Base-by-base conservation (phyloP, 2,888 invertebrate genomes). In the Ceriagrion tenellum region DNA sequence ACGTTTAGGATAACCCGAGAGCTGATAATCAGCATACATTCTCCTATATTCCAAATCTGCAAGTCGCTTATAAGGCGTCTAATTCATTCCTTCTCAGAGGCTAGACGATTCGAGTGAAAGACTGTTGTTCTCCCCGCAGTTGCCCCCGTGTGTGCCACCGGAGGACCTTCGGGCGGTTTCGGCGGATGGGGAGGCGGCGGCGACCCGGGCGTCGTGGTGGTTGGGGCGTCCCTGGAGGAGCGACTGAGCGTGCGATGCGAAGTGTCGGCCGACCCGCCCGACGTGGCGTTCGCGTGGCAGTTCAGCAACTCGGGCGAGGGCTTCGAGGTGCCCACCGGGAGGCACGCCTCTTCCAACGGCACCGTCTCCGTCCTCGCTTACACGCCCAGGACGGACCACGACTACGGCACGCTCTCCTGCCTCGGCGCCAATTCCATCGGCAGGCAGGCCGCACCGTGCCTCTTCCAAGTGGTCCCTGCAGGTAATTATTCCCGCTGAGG, bases 231-330 rank as follows among this genome's bases (percentile, higher is more conserved):
- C 95, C 97, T 99, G 96, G 98, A 99, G 96, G 99, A 99, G 96
- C 96, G 96, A 47, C 96, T 96, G 47, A 96, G 96, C 55, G 96
- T 97, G 30, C 96, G 96, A 35, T 99, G 99, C 97, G 98, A 98
- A 96, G 98, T 99, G 95, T 98, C 98, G 55, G 98, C 99, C 59
- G 99, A 99, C 97, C 99, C 99, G 0, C 98, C 98, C 95, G 98
- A 98, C 96, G 98, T 99, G 96, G 98, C 98, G 95, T 99, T 99
- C 97, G 98, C 98, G 96, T 99, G 99, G 99, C 98, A 98, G 96
- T 98, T 99, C 97, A 99, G 99, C 97, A 98, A 98, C 96, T 98
- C 98, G 96, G 99, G 99, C 26, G 99, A 99, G 96, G 98, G 98
- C 96, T 98, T 98, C 96, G 98, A 98, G 96, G 98, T 98, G 0